phyloP scores from a whole-genome alignment of 1,140 invertebrate species.

The Ectropis grisescens region DNA sequence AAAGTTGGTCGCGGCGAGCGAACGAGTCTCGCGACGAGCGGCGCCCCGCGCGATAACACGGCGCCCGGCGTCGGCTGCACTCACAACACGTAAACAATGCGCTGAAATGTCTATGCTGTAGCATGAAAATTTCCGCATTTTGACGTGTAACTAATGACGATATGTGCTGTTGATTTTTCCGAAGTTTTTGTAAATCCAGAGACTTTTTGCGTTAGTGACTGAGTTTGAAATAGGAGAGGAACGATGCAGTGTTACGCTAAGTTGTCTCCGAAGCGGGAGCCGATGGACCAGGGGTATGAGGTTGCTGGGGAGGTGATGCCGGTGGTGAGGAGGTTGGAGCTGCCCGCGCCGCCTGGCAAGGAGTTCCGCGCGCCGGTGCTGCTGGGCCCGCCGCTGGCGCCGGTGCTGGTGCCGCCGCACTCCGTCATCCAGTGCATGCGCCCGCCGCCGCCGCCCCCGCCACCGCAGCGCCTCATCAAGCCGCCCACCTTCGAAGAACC shows the following conservation, averaged over 20 bases:
- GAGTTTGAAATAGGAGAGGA: conserved; percentile 7
- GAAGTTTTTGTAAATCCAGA: too few species aligned
- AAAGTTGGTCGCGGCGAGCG: conserved; percentile 64
- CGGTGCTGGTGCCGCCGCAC: conserved; percentile 42
- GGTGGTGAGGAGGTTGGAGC: conserved; percentile 46
- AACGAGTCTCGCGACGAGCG: conserved; percentile 53
- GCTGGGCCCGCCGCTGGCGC: conserved; percentile 57
- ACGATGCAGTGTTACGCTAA: conserved; percentile 61
- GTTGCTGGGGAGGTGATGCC: conserved; percentile 55
- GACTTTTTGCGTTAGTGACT: conserved; percentile 12
- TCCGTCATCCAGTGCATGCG: conserved; percentile 71
- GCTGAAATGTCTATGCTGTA: conserved; percentile 15
- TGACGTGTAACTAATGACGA: conserved; percentile 8
- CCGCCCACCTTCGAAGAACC: conserved; percentile 77
- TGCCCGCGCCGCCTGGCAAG: conserved; percentile 61
- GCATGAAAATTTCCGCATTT: conserved; percentile 24
- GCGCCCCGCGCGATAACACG: conserved; percentile 40
- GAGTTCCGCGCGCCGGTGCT: conserved; percentile 57
- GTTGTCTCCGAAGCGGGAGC: conserved; percentile 53
- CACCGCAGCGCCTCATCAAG: conserved; percentile 58
- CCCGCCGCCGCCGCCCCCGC: conserved; percentile 72
- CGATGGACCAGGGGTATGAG: conserved; percentile 38
- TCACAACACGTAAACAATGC: conserved; percentile 23
- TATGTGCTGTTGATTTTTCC: conserved; percentile 8
- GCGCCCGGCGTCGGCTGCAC: conserved; percentile 10